Percentiles rank a stretch among this genome's conserved stretches.
Evolutionary conservation across 2,888 invertebrate species (phyloP).

Genomic region (Creontiades dilutus): DNA sequence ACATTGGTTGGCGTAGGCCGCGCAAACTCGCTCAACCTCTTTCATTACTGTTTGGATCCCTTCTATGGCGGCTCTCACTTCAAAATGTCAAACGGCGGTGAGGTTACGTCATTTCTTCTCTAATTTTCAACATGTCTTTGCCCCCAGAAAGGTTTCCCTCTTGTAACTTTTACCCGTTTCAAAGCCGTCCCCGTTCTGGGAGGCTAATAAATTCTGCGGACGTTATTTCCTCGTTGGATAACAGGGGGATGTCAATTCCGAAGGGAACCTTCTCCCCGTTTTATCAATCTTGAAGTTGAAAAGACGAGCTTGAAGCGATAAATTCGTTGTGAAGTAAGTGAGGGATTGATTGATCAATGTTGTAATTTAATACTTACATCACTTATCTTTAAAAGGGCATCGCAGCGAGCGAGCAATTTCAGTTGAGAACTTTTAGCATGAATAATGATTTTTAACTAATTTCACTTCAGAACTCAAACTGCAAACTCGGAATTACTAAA

Average conservation of each 20-base stretch:
- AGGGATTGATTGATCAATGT: too few species aligned
- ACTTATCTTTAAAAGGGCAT: too few species aligned
- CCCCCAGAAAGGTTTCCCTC: slow-evolving; percentile 40
- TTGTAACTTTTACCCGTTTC: slow-evolving; percentile 33
- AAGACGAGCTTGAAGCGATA: too few species aligned
- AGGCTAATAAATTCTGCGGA: slow-evolving; percentile 46
- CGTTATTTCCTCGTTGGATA: slow-evolving; percentile 54
- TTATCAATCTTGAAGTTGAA: too few species aligned
- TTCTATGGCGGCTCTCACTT: slow-evolving; percentile 46
- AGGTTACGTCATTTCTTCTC: slow-evolving; percentile 42
- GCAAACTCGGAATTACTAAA: too few species aligned
- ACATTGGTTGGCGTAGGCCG: slow-evolving; percentile 29
- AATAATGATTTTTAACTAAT: too few species aligned
- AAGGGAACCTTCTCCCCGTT: neutral
- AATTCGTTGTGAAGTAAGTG: too few species aligned
- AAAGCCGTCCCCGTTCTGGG: neutral
- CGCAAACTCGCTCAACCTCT: slow-evolving; percentile 22
- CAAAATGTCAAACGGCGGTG: slow-evolving; percentile 63
- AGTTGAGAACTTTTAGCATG: too few species aligned
- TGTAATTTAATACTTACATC: too few species aligned
- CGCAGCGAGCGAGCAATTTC: too few species aligned
- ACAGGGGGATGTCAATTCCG: neutral
- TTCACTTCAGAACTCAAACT: too few species aligned
- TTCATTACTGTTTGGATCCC: slow-evolving; percentile 31
- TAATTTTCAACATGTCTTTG: slow-evolving; percentile 55